Base-by-base conservation (phyloP, 2,113 vertebrate species). In the Oreochromis aureus region DNA sequence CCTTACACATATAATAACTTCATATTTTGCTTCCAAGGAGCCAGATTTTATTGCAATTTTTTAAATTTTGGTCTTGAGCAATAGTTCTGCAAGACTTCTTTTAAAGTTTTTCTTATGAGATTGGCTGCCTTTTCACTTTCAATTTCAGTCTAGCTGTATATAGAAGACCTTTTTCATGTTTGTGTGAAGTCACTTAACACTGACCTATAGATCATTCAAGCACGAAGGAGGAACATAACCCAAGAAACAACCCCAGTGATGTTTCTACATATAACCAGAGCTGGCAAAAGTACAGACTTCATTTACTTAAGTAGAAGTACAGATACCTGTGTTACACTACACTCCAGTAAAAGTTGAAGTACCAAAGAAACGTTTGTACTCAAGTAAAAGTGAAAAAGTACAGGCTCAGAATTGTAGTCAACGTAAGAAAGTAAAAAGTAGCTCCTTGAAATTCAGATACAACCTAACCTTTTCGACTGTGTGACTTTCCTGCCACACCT, bases 281-380 rank as follows among this genome's bases (percentile, higher is more conserved):
- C 36, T 41, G 36, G 63, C 7, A 69, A 69, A 66, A 66, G 61
- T 66, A 66, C 34, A 66, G 34, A 66, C 61, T 69, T 69, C 61
- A 19, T 69, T 69, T 69, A 69, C 34, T 39, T 69, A 39, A 39
- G 34, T 13, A 69, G 19, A 39, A 69, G 34, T 39, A 69, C 34
- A 69, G 19, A 66, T 66, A 66, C 19, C 19, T 2, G 19, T 4
- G 34, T 39, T 1, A 22, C 39, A 66, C 6, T 66, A 66, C 34
- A 66, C 61, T 39, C 34, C 19, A 39, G 61, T 39, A 22, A 66
- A 39, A 39, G 61, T 22, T 66, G 34, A 66, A 66, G 34, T 3
- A 66, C 0, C 2, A 4, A 66, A 39, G 19, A 19, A 66, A 39
- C 34, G 39, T 66, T 39, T 66, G 6, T 66, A 66, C 61, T 66